A percentile compares a stretch with the other conserved stretches of the same genome.
These are phyloP conservation scores for Nebria ingens DNA, from an alignment of 1,140 invertebrate genomes.

Conservation along the genomic window DNA sequence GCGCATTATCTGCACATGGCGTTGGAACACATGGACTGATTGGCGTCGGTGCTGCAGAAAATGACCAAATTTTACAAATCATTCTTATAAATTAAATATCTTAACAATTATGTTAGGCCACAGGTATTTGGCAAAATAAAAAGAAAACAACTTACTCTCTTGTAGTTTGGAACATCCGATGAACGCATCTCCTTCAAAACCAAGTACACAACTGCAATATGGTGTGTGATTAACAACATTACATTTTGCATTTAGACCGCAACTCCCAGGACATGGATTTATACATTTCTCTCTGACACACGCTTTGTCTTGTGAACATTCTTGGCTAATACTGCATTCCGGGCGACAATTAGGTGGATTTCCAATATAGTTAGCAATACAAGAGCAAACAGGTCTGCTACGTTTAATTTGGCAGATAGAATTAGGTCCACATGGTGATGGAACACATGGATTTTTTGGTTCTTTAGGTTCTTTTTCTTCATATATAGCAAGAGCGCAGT, in stretches of 20 bases:
- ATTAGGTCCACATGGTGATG: constrained; percentile 75
- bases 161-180: constrained; percentile 55
- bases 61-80: no score
- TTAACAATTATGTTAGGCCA: no score
- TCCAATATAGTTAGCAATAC: constrained; percentile 61
- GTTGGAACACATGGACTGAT: constrained; percentile 66
- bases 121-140: no score
- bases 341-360: constrained; percentile 62
- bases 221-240: constrained; percentile 71
- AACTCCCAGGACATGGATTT: constrained; percentile 62
- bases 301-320: constrained; percentile 61
- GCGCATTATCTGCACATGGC: constrained; percentile 71
- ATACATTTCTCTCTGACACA: constrained; percentile 72
- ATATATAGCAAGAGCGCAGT: constrained; percentile 46
- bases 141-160: constrained; percentile 22
- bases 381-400: constrained; percentile 66
- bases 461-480: constrained; percentile 33
- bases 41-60: constrained; percentile 26
- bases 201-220: constrained; percentile 63
- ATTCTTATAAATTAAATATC: no score
- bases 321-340: constrained; percentile 63
- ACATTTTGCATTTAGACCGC: constrained; percentile 70
- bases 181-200: constrained; percentile 73
- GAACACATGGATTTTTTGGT: constrained; percentile 57
- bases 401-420: constrained; percentile 74